A percentile compares a stretch with the other conserved stretches of the same genome.
These are phyloP conservation scores for Parus major DNA, from an alignment of 2,113 vertebrate species.

Conservation along the genomic window DNA sequence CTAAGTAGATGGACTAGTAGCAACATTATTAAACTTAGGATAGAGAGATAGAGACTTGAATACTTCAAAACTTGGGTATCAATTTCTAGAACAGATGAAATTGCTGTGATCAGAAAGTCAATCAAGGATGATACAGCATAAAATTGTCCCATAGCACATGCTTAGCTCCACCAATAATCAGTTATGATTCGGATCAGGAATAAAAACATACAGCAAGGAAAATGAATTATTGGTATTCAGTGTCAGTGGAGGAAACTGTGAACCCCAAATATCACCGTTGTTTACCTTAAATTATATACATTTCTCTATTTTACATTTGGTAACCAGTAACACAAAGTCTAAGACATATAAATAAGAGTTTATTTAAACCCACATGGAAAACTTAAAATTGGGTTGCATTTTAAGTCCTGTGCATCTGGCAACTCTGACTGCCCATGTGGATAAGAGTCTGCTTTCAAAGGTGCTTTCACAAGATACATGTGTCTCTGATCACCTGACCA, in stretches of 20 bases:
- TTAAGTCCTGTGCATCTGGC: neutral
- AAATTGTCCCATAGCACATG: neutral
- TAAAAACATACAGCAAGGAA: neutral
- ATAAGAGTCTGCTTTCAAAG: neutral
- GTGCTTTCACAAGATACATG: neutral
- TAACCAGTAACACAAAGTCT: neutral
- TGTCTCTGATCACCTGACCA: neutral
- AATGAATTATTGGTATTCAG: neutral
- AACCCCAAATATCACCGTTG: neutral
- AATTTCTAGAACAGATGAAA: neutral
- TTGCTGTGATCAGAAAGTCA: neutral
- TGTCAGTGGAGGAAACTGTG: neutral
- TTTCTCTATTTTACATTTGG: neutral
- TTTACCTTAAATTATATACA: neutral
- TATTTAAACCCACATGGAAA: neutral
- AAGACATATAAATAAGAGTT: neutral
- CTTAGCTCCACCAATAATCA: neutral
- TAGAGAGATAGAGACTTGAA: neutral
- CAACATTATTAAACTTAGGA: neutral
- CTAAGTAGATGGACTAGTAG: neutral
- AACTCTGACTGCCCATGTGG: neutral
- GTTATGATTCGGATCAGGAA: neutral
- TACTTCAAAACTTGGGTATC: neutral
- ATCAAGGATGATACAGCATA: neutral
- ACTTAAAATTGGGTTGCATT: neutral